These are phyloP conservation scores for Geotrupes spiniger DNA, from an alignment of 2,888 invertebrate genomes.

Conservation along the genomic window DNA sequence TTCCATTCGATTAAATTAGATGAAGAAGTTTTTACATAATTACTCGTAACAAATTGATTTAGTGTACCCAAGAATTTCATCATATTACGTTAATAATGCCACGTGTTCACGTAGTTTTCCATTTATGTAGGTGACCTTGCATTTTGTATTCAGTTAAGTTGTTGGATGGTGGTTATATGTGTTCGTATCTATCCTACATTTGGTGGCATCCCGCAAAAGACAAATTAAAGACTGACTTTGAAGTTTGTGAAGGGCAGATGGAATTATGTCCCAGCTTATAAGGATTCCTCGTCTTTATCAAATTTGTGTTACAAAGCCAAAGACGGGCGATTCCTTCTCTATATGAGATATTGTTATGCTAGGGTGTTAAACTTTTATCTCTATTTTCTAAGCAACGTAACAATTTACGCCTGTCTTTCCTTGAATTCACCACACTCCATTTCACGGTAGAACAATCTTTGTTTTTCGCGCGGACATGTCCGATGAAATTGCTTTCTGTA, in stretches of 20 bases:
- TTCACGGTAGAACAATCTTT: constrained; percentile 11
- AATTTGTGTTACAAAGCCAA: constrained; percentile 14
- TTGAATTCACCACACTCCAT: constrained; percentile 7
- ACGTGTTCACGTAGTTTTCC: too few species aligned
- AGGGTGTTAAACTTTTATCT: constrained; percentile 1
- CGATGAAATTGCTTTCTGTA: constrained; percentile 7
- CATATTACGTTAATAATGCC: too few species aligned
- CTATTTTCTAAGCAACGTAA: constrained; percentile 2
- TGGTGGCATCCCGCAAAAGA: constrained; percentile 10
- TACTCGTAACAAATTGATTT: too few species aligned
- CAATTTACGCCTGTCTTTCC: constrained; percentile 3
- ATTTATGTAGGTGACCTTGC: too few species aligned
- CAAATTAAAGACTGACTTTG: constrained; percentile 16
- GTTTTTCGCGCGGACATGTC: constrained; percentile 3
- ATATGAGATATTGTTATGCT: constrained; percentile 1
- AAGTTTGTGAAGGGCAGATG: constrained; percentile 10
- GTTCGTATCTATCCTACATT: not conserved
- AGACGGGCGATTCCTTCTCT: constrained; percentile 3
- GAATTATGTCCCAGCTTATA: constrained; percentile 12
- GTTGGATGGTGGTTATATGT: too few species aligned
- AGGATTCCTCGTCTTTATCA: constrained; percentile 12
- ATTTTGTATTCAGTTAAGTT: not conserved
- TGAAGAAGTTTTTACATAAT: too few species aligned
- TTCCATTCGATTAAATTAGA: too few species aligned
- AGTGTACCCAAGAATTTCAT: too few species aligned